Conservation (phyloP, 1,140 invertebrate species). For the Conus betulinus region DNA sequence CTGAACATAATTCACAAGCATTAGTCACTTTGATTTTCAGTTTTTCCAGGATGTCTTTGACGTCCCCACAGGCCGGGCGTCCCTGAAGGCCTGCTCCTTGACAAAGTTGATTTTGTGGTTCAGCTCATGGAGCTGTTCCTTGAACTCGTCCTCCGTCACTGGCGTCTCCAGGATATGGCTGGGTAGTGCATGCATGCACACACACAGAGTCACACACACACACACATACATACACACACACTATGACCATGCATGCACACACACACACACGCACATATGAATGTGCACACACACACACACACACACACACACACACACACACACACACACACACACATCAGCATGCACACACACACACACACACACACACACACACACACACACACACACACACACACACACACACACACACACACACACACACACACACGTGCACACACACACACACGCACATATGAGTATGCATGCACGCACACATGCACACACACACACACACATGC, state of each 20-base stretch:
- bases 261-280: too few species aligned
- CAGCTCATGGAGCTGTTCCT: slow-evolving; percentile 91
- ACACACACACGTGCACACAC: background rate
- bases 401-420: background rate
- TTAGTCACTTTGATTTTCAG: slow-evolving; percentile 88
- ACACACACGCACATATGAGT: too few species aligned
- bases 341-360: too few species aligned
- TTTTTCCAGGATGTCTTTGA: slow-evolving; percentile 96
- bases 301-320: background rate
- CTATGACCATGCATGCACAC: background rate
- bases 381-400: too few species aligned
- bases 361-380: too few species aligned
- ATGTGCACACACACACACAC: background rate
- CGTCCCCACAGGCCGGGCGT: slow-evolving; percentile 95
- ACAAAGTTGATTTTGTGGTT: slow-evolving; percentile 99
- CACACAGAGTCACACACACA: background rate
- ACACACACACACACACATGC: background rate
- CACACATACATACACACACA: too few species aligned
- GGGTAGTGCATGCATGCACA: background rate
- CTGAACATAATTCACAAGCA: too few species aligned
- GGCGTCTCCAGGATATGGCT: slow-evolving; percentile 94
- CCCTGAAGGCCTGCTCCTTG: slow-evolving; percentile 96
- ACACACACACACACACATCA: background rate
- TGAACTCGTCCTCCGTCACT: slow-evolving; percentile 95
- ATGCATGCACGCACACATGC: background rate